Evolutionary conservation across 2,113 vertebrate species (phyloP).

Genomic region (Smithornis capensis): DNA sequence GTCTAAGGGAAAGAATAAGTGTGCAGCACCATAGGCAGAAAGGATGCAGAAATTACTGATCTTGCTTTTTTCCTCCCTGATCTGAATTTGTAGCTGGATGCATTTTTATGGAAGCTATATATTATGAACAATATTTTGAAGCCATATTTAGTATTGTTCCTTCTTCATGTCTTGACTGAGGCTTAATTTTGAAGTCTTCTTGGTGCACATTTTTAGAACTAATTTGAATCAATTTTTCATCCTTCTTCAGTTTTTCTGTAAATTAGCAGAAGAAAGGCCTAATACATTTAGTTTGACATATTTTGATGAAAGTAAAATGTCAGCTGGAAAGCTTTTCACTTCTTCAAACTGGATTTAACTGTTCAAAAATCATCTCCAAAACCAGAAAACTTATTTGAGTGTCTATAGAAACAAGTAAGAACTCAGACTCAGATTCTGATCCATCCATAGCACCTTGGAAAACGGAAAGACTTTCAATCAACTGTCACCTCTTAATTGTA

Average conservation of each 20-base stretch:
- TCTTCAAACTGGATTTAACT: neutral
- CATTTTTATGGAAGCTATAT: neutral
- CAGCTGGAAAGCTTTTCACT: neutral
- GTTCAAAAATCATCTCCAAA: neutral
- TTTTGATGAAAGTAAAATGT: neutral
- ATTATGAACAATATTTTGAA: neutral
- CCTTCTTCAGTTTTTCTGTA: neutral
- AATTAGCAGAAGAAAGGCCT: constrained; percentile 1
- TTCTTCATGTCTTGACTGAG: neutral
- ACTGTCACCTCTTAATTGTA: neutral
- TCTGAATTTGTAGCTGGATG: neutral
- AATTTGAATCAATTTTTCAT: neutral
- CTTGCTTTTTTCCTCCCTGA: neutral
- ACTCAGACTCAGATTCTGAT: neutral
- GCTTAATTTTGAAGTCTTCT: neutral
- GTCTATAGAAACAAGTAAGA: neutral
- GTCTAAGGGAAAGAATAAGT: neutral
- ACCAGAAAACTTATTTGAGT: neutral
- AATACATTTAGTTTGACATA: neutral
- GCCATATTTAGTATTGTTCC: neutral
- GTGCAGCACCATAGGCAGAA: neutral
- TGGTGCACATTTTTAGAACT: neutral
- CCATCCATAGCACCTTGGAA: neutral
- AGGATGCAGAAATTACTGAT: neutral
- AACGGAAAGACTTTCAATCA: neutral